These are phyloP conservation scores for Zoanthus sansibaricus DNA, from an alignment of 92 coral and sea anemone genomes.

Conservation along the genomic window DNA sequence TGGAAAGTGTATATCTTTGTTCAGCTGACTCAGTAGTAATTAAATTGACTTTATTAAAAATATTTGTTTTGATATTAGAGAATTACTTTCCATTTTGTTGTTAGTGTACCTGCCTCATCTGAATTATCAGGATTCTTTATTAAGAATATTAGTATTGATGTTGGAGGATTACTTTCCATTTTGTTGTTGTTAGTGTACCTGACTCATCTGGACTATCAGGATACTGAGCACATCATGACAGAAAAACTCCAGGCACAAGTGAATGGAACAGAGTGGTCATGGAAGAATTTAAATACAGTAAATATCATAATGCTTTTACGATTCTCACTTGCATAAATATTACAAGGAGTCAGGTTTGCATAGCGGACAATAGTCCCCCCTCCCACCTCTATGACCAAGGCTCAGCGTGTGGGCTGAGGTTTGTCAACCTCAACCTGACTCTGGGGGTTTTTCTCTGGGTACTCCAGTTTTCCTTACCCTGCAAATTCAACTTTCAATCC, in stretches of 20 bases:
- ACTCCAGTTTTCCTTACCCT: too few relatives aligned
- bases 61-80: neutral
- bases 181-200: slow-evolving; percentile 75
- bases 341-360: too few relatives aligned
- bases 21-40: too few relatives aligned
- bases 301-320: neutral
- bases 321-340: too few relatives aligned
- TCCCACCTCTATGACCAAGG: too few relatives aligned
- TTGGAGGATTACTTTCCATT: neutral
- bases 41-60: slow-evolving; percentile 30
- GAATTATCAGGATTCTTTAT: slow-evolving; percentile 91
- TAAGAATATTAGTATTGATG: neutral
- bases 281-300: slow-evolving; percentile 98
- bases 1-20: too few relatives aligned
- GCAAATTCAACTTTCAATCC: too few relatives aligned
- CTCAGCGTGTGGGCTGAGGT: too few relatives aligned
- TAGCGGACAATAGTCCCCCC: too few relatives aligned
- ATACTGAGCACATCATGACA: slow-evolving; percentile 96
- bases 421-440: too few relatives aligned
- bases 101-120: slow-evolving; percentile 94
- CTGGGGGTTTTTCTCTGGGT: too few relatives aligned
- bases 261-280: slow-evolving; percentile 97
- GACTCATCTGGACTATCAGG: slow-evolving; percentile 99
- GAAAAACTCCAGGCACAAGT: slow-evolving; percentile 99
- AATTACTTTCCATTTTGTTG: neutral